These are phyloP conservation scores for Pyrocoelia pectoralis DNA, from an alignment of 2,888 invertebrate genomes.

Conservation along the genomic window DNA sequence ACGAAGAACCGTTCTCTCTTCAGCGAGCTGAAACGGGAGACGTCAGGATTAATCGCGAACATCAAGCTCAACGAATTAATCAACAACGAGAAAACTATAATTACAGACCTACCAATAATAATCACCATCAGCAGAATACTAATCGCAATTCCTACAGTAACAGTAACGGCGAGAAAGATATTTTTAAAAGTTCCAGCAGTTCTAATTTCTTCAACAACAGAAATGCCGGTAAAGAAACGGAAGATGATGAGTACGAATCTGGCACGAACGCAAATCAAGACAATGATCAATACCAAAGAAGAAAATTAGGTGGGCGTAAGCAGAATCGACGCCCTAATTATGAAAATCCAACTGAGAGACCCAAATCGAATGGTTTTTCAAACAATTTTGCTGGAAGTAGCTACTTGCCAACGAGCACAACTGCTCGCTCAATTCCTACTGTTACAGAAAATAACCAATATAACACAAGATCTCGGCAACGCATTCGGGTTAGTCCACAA, in stretches of 20 bases:
- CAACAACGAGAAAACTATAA: slow-evolving; percentile 52
- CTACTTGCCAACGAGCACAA: slow-evolving; percentile 59
- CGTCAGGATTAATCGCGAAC: slow-evolving; percentile 56
- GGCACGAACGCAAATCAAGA: slow-evolving; percentile 60
- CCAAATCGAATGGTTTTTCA: slow-evolving; percentile 54
- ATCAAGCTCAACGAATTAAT: slow-evolving; percentile 56
- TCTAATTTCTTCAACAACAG: slow-evolving; percentile 78
- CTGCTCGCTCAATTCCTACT: slow-evolving; percentile 52
- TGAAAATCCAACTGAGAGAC: slow-evolving; percentile 51
- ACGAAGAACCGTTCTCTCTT: slow-evolving; percentile 75
- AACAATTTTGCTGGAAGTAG: slow-evolving; percentile 62
- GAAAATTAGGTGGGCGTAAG: slow-evolving; percentile 56
- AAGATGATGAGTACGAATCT: slow-evolving; percentile 58
- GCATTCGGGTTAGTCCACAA: slow-evolving; percentile 43
- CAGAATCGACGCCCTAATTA: slow-evolving; percentile 52
- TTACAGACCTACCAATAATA: slow-evolving; percentile 32
- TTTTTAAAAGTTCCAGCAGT: slow-evolving; percentile 75
- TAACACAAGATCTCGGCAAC: slow-evolving; percentile 43
- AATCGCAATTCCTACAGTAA: slow-evolving; percentile 47
- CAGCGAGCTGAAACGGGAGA: slow-evolving; percentile 76
- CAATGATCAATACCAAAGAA: slow-evolving; percentile 56
- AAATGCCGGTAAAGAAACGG: slow-evolving; percentile 67
- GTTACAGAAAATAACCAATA: slow-evolving; percentile 48
- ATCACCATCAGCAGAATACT: slow-evolving; percentile 52
- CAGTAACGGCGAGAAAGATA: slow-evolving; percentile 61